phyloP scores from a whole-genome alignment of 30 jellyfish, hydroid and myxozoan species.

The Pseudorhiza aurosa region DNA sequence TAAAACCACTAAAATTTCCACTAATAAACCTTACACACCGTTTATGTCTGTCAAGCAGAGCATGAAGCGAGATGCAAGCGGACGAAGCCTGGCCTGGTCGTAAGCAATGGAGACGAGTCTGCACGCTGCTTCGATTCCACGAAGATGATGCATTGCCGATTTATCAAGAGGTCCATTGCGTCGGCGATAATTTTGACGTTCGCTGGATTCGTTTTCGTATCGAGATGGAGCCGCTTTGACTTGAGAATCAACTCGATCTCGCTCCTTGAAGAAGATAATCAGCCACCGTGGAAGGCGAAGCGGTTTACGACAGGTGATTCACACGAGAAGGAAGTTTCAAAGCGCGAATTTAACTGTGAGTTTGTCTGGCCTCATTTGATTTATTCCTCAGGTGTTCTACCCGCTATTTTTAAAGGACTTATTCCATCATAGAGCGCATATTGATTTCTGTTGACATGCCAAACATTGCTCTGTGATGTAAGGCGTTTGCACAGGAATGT shows the following conservation, averaged over 20 bases:
- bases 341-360: no score
- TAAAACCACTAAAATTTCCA: slow-evolving; percentile 21
- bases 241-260: background rate
- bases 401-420: no score
- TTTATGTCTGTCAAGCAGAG: slow-evolving; percentile 35
- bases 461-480: no score
- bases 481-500: no score
- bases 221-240: slow-evolving; percentile 33
- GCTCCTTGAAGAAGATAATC: background rate
- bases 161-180: slow-evolving; percentile 46
- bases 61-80: background rate
- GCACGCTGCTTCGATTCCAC: background rate
- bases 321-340: background rate
- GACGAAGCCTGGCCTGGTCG: background rate
- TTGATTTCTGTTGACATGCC: no score
- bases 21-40: no score
- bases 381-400: no score
- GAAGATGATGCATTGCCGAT: slow-evolving; percentile 58
- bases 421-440: no score
- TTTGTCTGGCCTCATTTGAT: no score
- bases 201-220: slow-evolving; percentile 37
- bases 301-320: slow-evolving; percentile 4
- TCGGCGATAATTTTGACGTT: slow-evolving; percentile 36
- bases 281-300: slow-evolving; percentile 11
- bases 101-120: slow-evolving; percentile 5